Evolutionary conservation across 2,113 vertebrate genomes (phyloP), one percentile per base, ranked within the genome.

Genomic region (Heterocephalus glaber): DNA sequence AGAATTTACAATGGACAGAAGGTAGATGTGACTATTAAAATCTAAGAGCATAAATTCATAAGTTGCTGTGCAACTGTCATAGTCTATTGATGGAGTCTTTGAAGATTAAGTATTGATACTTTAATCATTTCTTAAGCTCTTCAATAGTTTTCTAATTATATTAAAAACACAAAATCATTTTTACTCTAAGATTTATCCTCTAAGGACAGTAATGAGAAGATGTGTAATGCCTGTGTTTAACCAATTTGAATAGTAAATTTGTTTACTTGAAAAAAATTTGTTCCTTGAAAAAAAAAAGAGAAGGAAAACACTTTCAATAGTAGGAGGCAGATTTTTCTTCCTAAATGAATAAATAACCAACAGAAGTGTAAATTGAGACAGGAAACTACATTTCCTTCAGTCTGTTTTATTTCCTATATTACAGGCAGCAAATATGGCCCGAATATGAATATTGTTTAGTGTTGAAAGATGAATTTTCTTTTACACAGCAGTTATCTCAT

Each of bases 141-240:
- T 92, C 74, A 85, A 49, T 89, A 70, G 44, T 58, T 82, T 90
- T 92, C 33, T 60, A 54, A 76, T 86, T 87, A 80, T 80, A 41
- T n/a, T 44, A 79, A 92, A 70, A 74, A 95, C 87, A 83, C 30
- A 90, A 91, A 56, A 60, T 94, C 65, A 60, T 84, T 97, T 98
- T 90, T 94, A 79, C 30, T 70, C n/a, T 28, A 54, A 86, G 35
- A 52, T 86, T 61, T 86, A 72, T 82, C 54, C 58, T 85, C 35
- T 92, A 41, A 97, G 56, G 74, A 81, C 60, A 92, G 60, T 38
- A 90, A 77, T 66, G 88, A 83, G 83, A 58, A 70, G 44, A 86
- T 66, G 49, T 81, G 28, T 70, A 76, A 86, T 70, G 47, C 54
- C 35, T 68, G 17, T 52, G 28, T 77, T 94, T 94, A 70, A 35